A percentile compares a stretch with the other conserved stretches of the same genome.
Evolutionary conservation across 2,113 vertebrate species (phyloP).

Genomic region (Onychostruthus taczanowskii): DNA sequence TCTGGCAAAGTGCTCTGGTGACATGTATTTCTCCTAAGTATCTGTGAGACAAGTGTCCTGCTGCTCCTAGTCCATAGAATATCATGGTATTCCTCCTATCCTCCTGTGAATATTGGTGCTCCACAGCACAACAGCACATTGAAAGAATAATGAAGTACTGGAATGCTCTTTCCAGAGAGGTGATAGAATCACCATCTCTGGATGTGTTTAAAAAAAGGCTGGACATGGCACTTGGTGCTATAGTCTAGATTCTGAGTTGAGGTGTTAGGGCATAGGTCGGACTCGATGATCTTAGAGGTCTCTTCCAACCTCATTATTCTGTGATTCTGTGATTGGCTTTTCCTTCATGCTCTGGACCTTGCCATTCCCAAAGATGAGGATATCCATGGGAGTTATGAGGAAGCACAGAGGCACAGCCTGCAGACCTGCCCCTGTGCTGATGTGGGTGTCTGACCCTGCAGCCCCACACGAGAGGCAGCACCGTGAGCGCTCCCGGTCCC

Average conservation of each 20-base stretch:
- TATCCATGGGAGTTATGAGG: not conserved
- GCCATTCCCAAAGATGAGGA: not conserved
- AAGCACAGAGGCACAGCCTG: not conserved
- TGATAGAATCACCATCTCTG: too few species aligned
- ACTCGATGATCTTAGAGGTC: too few species aligned
- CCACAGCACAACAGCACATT: not conserved
- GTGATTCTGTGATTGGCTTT: not conserved
- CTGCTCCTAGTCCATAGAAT: not conserved
- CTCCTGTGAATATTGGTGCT: not conserved
- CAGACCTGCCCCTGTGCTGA: not conserved
- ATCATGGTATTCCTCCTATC: accelerated
- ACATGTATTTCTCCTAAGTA: not conserved
- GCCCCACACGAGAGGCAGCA: not conserved
- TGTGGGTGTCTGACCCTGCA: not conserved
- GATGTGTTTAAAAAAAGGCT: too few species aligned
- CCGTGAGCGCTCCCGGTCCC: not conserved
- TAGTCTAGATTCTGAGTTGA: too few species aligned
- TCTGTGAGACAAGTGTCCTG: not conserved
- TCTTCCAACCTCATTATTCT: too few species aligned
- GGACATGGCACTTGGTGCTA: too few species aligned
- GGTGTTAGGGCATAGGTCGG: too few species aligned
- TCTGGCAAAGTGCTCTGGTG: not conserved
- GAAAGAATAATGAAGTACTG: too few species aligned
- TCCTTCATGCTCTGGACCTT: not conserved
- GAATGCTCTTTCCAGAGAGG: too few species aligned